These are phyloP conservation scores for Caradrina kadenii DNA, from an alignment of 2,888 invertebrate genomes.

Conservation along the genomic window DNA sequence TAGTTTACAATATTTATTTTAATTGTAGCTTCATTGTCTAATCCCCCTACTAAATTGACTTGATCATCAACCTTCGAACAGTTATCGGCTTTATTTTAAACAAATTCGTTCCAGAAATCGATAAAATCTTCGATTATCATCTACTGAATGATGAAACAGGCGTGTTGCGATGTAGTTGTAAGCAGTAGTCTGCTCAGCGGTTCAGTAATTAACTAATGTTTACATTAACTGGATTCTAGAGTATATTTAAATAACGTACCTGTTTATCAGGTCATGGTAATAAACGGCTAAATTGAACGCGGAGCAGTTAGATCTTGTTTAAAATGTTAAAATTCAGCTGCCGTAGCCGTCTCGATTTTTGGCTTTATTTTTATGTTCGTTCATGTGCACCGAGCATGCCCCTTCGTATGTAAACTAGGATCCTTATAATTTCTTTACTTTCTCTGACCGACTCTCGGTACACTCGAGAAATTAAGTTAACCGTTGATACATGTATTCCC, in stretches of 20 bases:
- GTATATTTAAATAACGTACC: slow-evolving; percentile 55
- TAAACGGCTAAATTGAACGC: slow-evolving; percentile 58
- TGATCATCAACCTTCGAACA: slow-evolving; percentile 11
- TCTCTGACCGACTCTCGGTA: slow-evolving; percentile 63
- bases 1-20: slow-evolving; percentile 22
- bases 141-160: slow-evolving; percentile 36
- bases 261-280: slow-evolving; percentile 64
- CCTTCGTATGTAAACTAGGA: slow-evolving; percentile 59
- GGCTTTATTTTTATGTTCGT: slow-evolving; percentile 20
- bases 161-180: slow-evolving; percentile 50
- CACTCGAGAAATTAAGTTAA: slow-evolving; percentile 48
- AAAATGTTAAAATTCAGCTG: slow-evolving; percentile 50
- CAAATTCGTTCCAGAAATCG: slow-evolving; percentile 25
- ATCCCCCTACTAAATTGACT: slow-evolving; percentile 5
- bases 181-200: slow-evolving; percentile 39
- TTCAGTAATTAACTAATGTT: slow-evolving; percentile 62
- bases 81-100: slow-evolving; percentile 3
- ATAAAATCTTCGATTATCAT: slow-evolving; percentile 41
- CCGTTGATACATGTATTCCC: slow-evolving; percentile 49
- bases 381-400: slow-evolving; percentile 18
- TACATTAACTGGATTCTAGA: slow-evolving; percentile 58
- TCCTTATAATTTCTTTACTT: slow-evolving; percentile 66
- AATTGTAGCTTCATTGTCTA: slow-evolving; percentile 9
- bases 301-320: slow-evolving; percentile 49
- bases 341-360: slow-evolving; percentile 17